These are phyloP conservation scores for Parapristionchus giblindavisi DNA, from an alignment of 2,888 invertebrate genomes.

Conservation along the genomic window DNA sequence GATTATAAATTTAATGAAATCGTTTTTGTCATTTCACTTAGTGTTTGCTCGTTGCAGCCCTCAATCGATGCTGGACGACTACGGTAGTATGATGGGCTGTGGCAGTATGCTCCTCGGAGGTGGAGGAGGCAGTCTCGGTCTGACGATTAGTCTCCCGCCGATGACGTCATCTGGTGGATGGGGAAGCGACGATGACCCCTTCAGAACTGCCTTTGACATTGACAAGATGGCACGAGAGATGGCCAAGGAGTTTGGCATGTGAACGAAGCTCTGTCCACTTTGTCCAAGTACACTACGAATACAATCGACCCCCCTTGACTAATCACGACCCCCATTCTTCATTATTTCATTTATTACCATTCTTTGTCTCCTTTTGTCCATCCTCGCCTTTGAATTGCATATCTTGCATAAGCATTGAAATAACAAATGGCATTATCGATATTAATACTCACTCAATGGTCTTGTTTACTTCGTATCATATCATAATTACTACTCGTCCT, in stretches of 20 bases:
- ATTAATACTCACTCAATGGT: too few species aligned
- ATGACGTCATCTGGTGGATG: slow-evolving; percentile 25
- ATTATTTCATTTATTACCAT: not conserved
- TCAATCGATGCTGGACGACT: slow-evolving; percentile 15
- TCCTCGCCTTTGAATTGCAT: too few species aligned
- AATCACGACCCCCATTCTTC: not conserved
- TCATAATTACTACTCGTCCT: too few species aligned
- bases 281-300: not conserved
- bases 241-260: slow-evolving; percentile 55
- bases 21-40: too few species aligned
- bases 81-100: too few species aligned
- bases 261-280: slow-evolving; percentile 14
- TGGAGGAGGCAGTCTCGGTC: too few species aligned
- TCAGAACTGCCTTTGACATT: slow-evolving; percentile 43
- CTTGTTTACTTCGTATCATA: too few species aligned
- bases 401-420: slow-evolving; percentile 24
- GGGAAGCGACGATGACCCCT: slow-evolving; percentile 32
- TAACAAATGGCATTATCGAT: not conserved
- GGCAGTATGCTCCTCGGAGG: too few species aligned
- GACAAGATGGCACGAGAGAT: slow-evolving; percentile 56
- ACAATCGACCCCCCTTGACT: not conserved
- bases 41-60: too few species aligned
- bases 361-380: not conserved
- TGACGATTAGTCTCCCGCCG: slow-evolving; percentile 23
- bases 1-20: too few species aligned